Evolutionary conservation across 2,888 invertebrate species (phyloP).

Genomic region (Pollenia angustigena): DNA sequence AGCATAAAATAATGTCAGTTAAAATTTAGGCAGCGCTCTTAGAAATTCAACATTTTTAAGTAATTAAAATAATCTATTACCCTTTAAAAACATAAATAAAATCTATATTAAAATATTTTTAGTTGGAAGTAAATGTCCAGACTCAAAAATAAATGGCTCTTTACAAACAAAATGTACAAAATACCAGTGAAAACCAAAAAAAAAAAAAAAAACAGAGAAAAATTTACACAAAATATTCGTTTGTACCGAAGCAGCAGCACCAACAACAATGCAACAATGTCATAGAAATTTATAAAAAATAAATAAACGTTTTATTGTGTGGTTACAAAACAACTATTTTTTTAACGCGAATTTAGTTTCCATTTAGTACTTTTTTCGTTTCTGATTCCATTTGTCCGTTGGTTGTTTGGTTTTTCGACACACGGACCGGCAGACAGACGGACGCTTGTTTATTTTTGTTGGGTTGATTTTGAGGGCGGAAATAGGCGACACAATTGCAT

Average conservation of each 20-base stretch:
- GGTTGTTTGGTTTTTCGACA: constrained; percentile 38
- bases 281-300: constrained; percentile 33
- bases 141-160: constrained; percentile 32
- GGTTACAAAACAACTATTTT: constrained; percentile 28
- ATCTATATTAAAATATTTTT: constrained; percentile 6
- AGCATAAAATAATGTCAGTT: no score
- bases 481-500: constrained; percentile 66
- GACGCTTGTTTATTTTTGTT: constrained; percentile 32
- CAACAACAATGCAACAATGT: constrained; percentile 28
- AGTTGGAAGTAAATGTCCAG: constrained; percentile 14
- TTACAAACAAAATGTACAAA: constrained; percentile 49
- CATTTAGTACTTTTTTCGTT: constrained; percentile 15
- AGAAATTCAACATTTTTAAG: no score
- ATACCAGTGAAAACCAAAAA: neutral
- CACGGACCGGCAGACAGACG: neutral
- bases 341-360: constrained; percentile 53
- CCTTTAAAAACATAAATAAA: constrained; percentile 20
- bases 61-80: neutral
- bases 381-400: constrained; percentile 4
- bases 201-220: neutral
- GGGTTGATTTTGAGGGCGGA: constrained; percentile 53
- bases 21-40: no score
- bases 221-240: neutral
- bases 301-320: constrained; percentile 28
- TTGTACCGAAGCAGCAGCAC: constrained; percentile 6